phyloP scores from a whole-genome alignment of 2,797 vertebrate genomes.

The Yasuhikotakia modesta region DNA sequence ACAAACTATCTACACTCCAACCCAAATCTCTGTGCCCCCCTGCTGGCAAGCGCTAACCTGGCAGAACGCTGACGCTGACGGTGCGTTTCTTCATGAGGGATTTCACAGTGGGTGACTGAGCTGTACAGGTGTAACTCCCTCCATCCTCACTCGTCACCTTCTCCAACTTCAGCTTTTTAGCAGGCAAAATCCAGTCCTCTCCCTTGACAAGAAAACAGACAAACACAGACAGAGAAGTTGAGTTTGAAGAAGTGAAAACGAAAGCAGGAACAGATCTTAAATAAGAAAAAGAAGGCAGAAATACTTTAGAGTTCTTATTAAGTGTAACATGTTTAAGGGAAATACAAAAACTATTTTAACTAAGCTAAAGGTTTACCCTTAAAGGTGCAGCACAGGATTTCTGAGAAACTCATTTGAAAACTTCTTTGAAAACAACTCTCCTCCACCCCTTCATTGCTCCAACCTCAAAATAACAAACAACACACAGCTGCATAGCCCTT shows the following conservation, averaged over 20 bases:
- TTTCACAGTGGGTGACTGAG: slow-evolving; percentile 68
- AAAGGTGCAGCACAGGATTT: too few relatives aligned
- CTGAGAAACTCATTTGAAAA: too few relatives aligned
- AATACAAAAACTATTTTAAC: neutral
- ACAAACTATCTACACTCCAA: too few relatives aligned
- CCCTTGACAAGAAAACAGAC: slow-evolving; percentile 65
- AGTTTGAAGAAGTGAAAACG: neutral
- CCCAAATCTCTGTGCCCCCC: too few relatives aligned
- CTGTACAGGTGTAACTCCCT: slow-evolving; percentile 79
- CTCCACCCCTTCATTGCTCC: too few relatives aligned
- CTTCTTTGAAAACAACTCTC: too few relatives aligned
- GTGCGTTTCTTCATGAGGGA: slow-evolving; percentile 69
- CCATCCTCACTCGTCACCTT: slow-evolving; percentile 63
- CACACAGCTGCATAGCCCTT: too few relatives aligned
- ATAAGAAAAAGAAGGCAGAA: slow-evolving; percentile 22
- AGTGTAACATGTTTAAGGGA: slow-evolving; percentile 9
- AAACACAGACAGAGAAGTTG: slow-evolving; percentile 23
- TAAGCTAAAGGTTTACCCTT: too few relatives aligned
- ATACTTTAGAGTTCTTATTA: neutral
- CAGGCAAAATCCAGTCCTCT: slow-evolving; percentile 75
- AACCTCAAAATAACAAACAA: too few relatives aligned
- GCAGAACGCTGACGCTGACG: slow-evolving; percentile 72
- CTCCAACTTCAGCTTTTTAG: slow-evolving; percentile 68
- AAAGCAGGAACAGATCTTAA: slow-evolving; percentile 14
- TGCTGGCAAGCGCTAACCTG: slow-evolving; percentile 66